Base-by-base conservation (phyloP, 2,113 vertebrate genomes). In the Hassar affinis region DNA sequence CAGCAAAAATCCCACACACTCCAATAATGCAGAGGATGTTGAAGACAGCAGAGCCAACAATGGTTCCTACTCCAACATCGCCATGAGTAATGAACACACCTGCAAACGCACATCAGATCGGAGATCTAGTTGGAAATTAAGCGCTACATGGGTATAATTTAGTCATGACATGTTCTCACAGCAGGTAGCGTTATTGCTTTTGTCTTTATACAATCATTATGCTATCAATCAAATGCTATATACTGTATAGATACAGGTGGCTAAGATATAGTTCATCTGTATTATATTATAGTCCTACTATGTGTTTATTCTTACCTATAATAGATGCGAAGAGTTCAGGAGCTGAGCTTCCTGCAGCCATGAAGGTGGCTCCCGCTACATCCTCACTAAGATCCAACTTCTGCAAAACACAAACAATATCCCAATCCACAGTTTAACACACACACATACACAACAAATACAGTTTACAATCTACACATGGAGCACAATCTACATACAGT, bases 41-140 rank as follows among this genome's bases (percentile, higher is more conserved):
- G 93, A 99, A 99, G 88, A 99, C 98, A 0, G 97, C 98, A 6
- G 97, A 99, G 84, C 97, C 98, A 0, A 99, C 98, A 79, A 99
- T 99, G 88, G 98, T 99, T 17, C 98, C 98, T 49, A 99, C 96
- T 69, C 98, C 98, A 15, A 99, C 98, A 64, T 99, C 98, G 11
- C 97, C 97, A 0, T 99, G 97, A 90, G 98, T 99, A 91, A 99
- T 97, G 91, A 99, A 99, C 84, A 99, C 98, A 84, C 98, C 98
- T 99, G 92, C 14, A 91, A 57, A 88, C 22, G 71, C 81, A 81
- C 86, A 88, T 87, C 85, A 66, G 80, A 54, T 7, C 15, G 49
- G 35, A 78, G 15, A 12, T n/a, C 8, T 11, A 18, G 18, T 20
- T 20, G 6, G 52, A 33, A 75, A 75, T 75, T 30, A 33, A 83